Evolutionary conservation across 2,797 vertebrate species (phyloP).

Genomic region (Ceryle rudis): DNA sequence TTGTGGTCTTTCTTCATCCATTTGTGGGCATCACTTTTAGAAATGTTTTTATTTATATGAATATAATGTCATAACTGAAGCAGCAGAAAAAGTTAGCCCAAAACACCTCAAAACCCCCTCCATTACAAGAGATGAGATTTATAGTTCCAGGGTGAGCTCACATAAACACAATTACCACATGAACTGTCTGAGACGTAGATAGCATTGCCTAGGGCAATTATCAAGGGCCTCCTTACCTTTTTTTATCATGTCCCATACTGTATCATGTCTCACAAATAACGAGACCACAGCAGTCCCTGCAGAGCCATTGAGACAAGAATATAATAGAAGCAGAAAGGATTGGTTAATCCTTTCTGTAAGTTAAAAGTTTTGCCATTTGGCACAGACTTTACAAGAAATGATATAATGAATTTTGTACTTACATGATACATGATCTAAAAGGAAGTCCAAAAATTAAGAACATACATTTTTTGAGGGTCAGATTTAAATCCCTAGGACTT

Average conservation of each 20-base stretch:
- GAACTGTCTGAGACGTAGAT: constrained; percentile 55
- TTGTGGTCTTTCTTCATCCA: background rate
- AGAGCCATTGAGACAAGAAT: constrained; percentile 64
- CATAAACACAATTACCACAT: constrained; percentile 62
- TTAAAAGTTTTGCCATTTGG: constrained; percentile 71
- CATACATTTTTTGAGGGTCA: constrained; percentile 54
- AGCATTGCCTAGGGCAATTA: constrained; percentile 52
- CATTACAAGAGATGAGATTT: constrained; percentile 44
- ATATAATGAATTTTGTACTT: constrained; percentile 64
- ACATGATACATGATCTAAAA: constrained; percentile 72
- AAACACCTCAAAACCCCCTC: constrained; percentile 36
- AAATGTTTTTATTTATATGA: constrained; percentile 36
- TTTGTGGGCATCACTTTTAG: background rate
- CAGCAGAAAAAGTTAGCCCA: background rate
- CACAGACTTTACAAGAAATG: constrained; percentile 42
- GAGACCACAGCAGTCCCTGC: constrained; percentile 56
- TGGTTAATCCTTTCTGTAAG: constrained; percentile 64
- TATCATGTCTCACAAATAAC: constrained; percentile 71
- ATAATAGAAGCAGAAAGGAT: constrained; percentile 68
- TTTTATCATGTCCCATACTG: constrained; percentile 61
- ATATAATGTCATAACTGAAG: constrained; percentile 36
- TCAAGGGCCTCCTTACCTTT: constrained; percentile 58
- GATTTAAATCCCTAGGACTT: constrained; percentile 58
- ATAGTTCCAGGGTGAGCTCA: constrained; percentile 40
- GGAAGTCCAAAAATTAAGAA: constrained; percentile 68